Base-by-base conservation (phyloP, 2,113 vertebrate species). In the Siphamia tubifer region DNA sequence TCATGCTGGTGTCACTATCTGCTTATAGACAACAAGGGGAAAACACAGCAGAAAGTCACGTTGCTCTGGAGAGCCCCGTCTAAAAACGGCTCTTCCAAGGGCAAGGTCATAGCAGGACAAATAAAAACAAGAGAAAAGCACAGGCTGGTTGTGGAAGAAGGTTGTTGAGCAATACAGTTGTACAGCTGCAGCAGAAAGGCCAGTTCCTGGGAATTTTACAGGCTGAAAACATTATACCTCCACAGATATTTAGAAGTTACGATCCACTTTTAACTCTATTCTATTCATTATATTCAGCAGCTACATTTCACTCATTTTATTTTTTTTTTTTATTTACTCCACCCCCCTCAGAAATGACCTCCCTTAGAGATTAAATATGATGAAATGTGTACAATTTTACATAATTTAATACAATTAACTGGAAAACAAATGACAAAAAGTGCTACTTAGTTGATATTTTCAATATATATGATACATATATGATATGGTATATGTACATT, bases 41-140 rank as follows among this genome's bases (percentile, higher is more conserved):
- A 32, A 63, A 52, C 5, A 19, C 54, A 49, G 65, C 34, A 54
- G 13, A 49, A 16, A 48, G 63, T 55, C 60, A 21, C 32, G 42
- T 69, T 73, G 54, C 63, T 53, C 24, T 15, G 44, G 21, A 82
- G 58, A 74, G 52, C 45, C 71, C 60, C 15, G 42, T 66, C 70
- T 90, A 89, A 83, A 91, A 90, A 74, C 43, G 43, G 43, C 74
- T 35, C 17, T 2, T 48, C 58, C 88, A 91, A 93, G 91, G 91
- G 62, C 90, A 91, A 92, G 89, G 91, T 90, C 86, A 34, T 65
- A 24, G 79, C 87, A 89, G 83, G 88, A 89, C 92, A 56, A 90
- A 89, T 69, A 91, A 79, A 88, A 85, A 85, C 72, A 56, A 49
- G 83, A 35, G 45, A 35, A 35, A 34, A 34, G n/a, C n/a, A 21